phyloP scores from a whole-genome alignment of 2,888 invertebrate species.

The Mesopsocus fuscifrons region DNA sequence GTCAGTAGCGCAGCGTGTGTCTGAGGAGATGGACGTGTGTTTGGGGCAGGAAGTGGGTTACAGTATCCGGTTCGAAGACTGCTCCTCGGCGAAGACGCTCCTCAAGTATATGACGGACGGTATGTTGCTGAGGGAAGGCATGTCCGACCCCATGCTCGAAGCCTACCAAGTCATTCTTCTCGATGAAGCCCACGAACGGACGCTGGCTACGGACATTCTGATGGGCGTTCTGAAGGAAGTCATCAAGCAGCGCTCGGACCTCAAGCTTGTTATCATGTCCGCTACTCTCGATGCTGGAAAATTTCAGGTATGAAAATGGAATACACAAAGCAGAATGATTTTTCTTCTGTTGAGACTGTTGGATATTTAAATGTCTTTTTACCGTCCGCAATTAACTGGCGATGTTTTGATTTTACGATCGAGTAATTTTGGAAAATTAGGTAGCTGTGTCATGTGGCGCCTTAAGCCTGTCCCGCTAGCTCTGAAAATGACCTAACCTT shows the following conservation, averaged over 20 bases:
- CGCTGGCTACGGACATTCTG: slow-evolving; percentile 91
- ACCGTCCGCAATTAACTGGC: too few relatives aligned
- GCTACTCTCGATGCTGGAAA: slow-evolving; percentile 98
- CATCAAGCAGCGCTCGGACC: slow-evolving; percentile 72
- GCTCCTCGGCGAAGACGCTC: slow-evolving; percentile 82
- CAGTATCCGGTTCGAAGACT: slow-evolving; percentile 97
- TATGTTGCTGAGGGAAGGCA: slow-evolving; percentile 97
- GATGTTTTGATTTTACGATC: too few relatives aligned
- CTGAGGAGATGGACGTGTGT: slow-evolving; percentile 98
- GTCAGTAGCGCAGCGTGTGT: slow-evolving; percentile 97
- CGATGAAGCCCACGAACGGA: slow-evolving; percentile 98
- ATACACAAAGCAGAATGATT: background rate
- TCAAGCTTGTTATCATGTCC: slow-evolving; percentile 98
- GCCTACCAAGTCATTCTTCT: slow-evolving; percentile 88
- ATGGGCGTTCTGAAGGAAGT: slow-evolving; percentile 99
- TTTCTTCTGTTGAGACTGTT: too few relatives aligned
- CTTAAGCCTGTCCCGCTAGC: too few relatives aligned
- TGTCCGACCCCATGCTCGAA: slow-evolving; percentile 97
- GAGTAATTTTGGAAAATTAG: too few relatives aligned
- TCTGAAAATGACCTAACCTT: too few relatives aligned
- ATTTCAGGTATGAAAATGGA: slow-evolving; percentile 48
- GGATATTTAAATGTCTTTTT: too few relatives aligned
- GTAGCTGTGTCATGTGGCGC: too few relatives aligned
- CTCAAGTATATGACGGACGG: slow-evolving; percentile 99
- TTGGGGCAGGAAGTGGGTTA: slow-evolving; percentile 84